Evolutionary conservation across 2,888 invertebrate species (phyloP).

Genomic region (Chaetogeoica ovagalla): DNA sequence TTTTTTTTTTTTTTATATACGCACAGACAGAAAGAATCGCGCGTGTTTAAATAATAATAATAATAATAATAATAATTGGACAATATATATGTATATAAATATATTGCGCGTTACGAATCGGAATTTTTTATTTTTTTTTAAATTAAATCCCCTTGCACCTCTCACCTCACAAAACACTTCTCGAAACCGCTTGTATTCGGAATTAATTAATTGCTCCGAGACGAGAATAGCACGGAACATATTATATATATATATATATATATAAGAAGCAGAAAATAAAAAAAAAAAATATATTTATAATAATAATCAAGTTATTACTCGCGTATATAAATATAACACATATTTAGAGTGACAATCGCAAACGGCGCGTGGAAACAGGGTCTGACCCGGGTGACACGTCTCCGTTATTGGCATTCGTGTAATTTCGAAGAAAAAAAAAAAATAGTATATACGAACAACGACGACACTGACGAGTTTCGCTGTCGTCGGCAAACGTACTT

Average conservation of each 20-base stretch:
- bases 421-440: constrained; percentile 22
- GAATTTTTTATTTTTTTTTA: too few species aligned
- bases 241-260: background rate
- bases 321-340: background rate
- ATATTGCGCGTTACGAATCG: too few species aligned
- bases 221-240: constrained; percentile 29
- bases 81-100: too few species aligned
- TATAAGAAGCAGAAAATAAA: constrained; percentile 16
- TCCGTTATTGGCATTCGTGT: constrained; percentile 51
- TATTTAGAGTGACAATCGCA: constrained; percentile 39
- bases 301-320: background rate
- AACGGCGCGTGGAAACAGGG: constrained; percentile 50
- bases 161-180: too few species aligned
- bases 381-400: constrained; percentile 37
- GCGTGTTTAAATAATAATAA: too few species aligned
- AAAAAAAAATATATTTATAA: background rate
- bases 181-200: background rate
- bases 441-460: constrained; percentile 8
- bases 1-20: too few species aligned
- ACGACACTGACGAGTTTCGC: constrained; percentile 51
- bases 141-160: too few species aligned
- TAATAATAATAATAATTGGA: too few species aligned
- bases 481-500: constrained; percentile 47
- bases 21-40: too few species aligned
- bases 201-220: constrained; percentile 23